A percentile compares a stretch with the other conserved stretches of the same genome.
Evolutionary conservation across 2,113 vertebrate species (phyloP).

Genomic region (Dryoscopus gambensis): DNA sequence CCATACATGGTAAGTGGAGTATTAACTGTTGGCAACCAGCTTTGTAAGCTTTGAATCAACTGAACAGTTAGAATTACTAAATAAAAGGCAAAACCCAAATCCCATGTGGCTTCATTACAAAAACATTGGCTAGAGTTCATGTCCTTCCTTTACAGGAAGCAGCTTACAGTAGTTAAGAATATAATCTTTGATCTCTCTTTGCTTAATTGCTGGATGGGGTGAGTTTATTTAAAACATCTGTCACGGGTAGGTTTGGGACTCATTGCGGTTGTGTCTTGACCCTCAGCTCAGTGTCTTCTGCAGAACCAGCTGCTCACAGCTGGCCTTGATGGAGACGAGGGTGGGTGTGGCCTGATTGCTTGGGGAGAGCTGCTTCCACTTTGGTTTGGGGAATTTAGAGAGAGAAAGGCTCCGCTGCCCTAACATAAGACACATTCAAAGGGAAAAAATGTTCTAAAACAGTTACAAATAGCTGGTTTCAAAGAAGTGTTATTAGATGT

Average conservation of each 20-base stretch:
- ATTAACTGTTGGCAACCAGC: not conserved
- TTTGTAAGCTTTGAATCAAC: not conserved
- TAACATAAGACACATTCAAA: fast-evolving
- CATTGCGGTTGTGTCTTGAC: not conserved
- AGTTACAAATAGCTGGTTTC: not conserved
- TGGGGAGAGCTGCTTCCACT: not conserved
- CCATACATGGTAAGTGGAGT: not conserved
- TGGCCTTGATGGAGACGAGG: not conserved
- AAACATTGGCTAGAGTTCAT: not conserved
- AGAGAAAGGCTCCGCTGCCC: not conserved
- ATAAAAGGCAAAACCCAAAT: not conserved
- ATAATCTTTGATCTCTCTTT: not conserved
- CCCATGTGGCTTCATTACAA: not conserved
- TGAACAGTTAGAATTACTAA: not conserved
- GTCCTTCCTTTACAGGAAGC: not conserved
- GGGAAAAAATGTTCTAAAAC: not conserved
- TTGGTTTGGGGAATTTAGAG: not conserved
- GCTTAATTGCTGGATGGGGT: not conserved
- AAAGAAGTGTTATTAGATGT: not conserved
- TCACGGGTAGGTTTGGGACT: not conserved
- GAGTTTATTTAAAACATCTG: not conserved
- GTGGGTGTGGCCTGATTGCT: too few species aligned
- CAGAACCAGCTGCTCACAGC: not conserved
- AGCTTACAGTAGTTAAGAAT: not conserved
- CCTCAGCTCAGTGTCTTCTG: not conserved